Conservation (phyloP, 2,113 vertebrate genomes). For the Platysternon megacephalum region DNA sequence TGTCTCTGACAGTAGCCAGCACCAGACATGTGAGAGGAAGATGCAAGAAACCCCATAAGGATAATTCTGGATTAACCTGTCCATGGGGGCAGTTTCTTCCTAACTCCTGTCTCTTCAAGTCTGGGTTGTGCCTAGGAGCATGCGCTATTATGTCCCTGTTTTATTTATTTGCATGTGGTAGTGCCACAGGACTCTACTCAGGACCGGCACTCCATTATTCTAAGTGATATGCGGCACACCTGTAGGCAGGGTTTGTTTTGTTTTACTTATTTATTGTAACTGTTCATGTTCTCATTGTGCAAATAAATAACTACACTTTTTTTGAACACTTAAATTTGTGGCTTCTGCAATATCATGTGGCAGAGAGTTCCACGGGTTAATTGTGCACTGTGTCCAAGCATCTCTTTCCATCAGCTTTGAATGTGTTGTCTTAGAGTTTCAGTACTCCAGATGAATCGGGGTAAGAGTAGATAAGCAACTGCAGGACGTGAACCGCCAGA, state of each 20-base stretch:
- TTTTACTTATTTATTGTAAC: accelerated
- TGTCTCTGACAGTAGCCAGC: not conserved
- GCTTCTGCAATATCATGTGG: not conserved
- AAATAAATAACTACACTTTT: not conserved
- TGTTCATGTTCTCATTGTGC: accelerated
- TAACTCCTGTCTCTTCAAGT: not conserved
- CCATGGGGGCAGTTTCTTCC: not conserved
- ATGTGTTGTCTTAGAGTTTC: not conserved
- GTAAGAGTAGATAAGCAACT: not conserved
- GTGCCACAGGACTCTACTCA: accelerated
- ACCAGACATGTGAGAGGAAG: not conserved
- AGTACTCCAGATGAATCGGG: not conserved
- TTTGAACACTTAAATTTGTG: not conserved
- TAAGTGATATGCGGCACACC: accelerated
- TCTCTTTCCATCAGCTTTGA: not conserved
- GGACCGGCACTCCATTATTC: accelerated
- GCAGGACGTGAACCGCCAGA: not conserved
- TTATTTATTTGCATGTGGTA: not conserved
- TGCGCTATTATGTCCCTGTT: not conserved
- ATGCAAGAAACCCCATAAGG: not conserved
- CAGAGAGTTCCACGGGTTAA: not conserved
- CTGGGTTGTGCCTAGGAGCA: not conserved
- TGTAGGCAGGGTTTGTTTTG: not conserved
- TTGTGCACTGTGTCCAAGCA: not conserved
- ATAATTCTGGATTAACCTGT: not conserved